Evolutionary conservation across 2,113 vertebrate genomes (phyloP), one percentile per base, ranked within the genome.

Genomic region (Calyptommatus sinebrachiatus): DNA sequence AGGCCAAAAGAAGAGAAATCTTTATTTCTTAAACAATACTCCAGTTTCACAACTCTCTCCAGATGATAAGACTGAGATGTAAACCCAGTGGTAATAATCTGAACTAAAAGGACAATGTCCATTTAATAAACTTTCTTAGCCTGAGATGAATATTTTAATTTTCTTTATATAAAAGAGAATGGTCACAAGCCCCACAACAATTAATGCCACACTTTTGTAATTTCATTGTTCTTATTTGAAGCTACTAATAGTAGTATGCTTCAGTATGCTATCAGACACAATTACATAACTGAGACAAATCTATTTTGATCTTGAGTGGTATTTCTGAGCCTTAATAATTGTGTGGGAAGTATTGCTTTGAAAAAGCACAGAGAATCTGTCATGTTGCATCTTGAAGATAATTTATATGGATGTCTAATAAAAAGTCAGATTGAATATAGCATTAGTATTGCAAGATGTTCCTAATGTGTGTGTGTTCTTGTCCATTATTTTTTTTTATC

Each of bases 1-100:
- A 71, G 70, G n/a, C 57, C 77, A 78, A 78, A 31, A 28, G 35
- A 78, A 61, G 22, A 78, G 31, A 78, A 77, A 28, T 76, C 50
- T 69, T 41, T 78, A 24, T 70, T 60, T 41, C 48, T 68, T 46
- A 68, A 46, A 80, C 63, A 66, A 68, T 67, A 16, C 24, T 67
- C 48, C 18, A 28, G 8, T 78, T 28, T 8, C 26, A 73, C 2
- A 12, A n/a, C 1, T 0, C 41, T 71, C 8, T 83, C 31, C 14
- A 6, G 0, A 70, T 61, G 35, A 46, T 22, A 67, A 73, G n/a
- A 26, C 24, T 46, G n/a, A 69, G 31, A 75, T 46, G 35, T 71
- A 61, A 68, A 12, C 18, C 50, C 31, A 48, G 9, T 70, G 16
- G 67, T 46, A 14, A 70, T 41, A 61, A 5, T n/a, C 9, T 78